A percentile compares a stretch with the other conserved stretches of the same genome.
These are phyloP conservation scores for Tarsius wallacei DNA, from an alignment of 2,797 vertebrate species.

Conservation along the genomic window DNA sequence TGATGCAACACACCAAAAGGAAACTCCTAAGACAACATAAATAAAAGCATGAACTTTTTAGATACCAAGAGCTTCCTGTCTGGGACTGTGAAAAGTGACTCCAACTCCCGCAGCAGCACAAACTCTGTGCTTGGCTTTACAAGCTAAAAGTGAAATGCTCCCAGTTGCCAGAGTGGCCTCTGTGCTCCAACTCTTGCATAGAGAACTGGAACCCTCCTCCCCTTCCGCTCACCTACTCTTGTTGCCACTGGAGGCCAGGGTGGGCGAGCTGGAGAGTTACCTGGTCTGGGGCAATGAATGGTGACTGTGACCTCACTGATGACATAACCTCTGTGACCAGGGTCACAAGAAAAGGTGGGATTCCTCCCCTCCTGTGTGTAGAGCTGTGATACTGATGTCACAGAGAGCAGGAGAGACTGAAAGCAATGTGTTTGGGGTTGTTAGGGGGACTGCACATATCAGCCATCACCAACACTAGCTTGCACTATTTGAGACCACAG, in stretches of 20 bases:
- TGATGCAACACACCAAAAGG: not conserved
- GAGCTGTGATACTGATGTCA: not conserved
- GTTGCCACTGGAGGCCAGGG: not conserved
- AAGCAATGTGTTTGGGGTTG: not conserved
- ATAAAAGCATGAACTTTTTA: not conserved
- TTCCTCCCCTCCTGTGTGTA: not conserved
- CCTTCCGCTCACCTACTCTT: not conserved
- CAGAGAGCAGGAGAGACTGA: not conserved
- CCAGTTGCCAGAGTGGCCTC: not conserved
- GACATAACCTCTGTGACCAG: not conserved
- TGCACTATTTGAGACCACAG: not conserved
- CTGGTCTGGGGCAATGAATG: not conserved
- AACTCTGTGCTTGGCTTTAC: not conserved
- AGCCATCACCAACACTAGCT: not conserved
- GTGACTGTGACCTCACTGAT: not conserved
- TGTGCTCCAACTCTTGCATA: not conserved
- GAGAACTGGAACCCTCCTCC: not conserved
- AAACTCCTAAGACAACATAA: not conserved
- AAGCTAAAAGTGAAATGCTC: not conserved
- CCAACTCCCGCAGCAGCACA: not conserved
- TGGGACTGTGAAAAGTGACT: not conserved
- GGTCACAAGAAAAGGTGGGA: not conserved
- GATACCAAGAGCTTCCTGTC: not conserved
- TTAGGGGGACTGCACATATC: not conserved
- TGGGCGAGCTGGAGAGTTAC: not conserved